Evolutionary conservation across 2,113 vertebrate species (phyloP).

Genomic region (Mesoclemmys tuberculata): DNA sequence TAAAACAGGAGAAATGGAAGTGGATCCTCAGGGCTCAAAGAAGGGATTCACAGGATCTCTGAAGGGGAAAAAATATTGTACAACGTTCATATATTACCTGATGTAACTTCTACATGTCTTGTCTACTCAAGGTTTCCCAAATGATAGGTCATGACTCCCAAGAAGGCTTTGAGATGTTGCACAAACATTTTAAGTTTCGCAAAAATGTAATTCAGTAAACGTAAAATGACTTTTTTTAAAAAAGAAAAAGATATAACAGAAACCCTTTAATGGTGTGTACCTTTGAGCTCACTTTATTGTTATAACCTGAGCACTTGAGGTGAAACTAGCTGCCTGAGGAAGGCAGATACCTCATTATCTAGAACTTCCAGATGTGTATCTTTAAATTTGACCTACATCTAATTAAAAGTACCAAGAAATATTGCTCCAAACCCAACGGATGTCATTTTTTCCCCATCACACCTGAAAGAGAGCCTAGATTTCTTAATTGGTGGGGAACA

Average conservation of each 20-base stretch:
- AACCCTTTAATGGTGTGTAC: not conserved
- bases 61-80: not conserved
- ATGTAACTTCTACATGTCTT: not conserved
- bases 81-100: not conserved
- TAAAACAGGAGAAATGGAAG: not conserved
- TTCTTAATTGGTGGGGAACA: accelerated
- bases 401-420: not conserved
- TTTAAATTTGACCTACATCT: not conserved
- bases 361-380: not conserved
- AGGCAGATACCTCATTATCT: not conserved
- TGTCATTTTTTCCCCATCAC: constrained; percentile 53
- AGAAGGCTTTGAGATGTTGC: not conserved
- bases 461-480: not conserved
- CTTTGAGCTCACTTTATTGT: not conserved
- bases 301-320: not conserved
- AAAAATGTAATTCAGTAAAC: not conserved
- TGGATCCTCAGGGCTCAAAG: not conserved
- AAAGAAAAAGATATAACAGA: not conserved
- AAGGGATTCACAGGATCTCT: not conserved
- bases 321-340: not conserved
- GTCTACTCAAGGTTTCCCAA: not conserved
- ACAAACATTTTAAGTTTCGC: not conserved
- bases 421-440: constrained; percentile 43
- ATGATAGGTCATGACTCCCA: not conserved
- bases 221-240: not conserved